Base-by-base conservation (phyloP, 1,140 invertebrate genomes). In the Drosophila orena region DNA sequence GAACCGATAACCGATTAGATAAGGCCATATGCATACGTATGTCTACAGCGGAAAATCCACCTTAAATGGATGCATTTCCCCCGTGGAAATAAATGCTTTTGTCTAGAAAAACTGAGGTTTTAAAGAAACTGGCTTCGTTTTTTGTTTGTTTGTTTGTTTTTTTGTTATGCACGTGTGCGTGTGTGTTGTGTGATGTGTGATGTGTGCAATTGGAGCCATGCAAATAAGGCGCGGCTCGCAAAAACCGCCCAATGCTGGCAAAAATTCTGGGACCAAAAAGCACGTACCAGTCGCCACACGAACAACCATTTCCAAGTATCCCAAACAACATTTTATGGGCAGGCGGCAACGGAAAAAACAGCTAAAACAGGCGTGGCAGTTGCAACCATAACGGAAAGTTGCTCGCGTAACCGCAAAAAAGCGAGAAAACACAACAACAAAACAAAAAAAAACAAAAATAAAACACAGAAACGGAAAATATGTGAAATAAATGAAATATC, bases 301-400 rank as follows among this genome's bases (percentile, higher is more conserved):
- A 70, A 71, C 65, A 44, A 40, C 30, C 37, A 65, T 68, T 68
- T 52, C n/a, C 60, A 65, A 65, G 60, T 66, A 52, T 14, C 30
- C 22, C 38, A 58, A 57, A 17, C 54, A 35, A 57, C 68, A 47
- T 46, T 72, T 71, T 72, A 72, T 72, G 66, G 53, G 10, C 43
- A 57, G 35, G 37, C 40, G 35, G 37, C 40, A 61, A 42, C 38
- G 12, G 37, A 55, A 66, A 37, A 57, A 71, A 55, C 27, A 42
- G 35, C 50, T 34, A 60, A 60, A 70, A 55, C 46, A 59, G 59
- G 66, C 66, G 66, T 70, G 66, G 66, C 50, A 70, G 42, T 70
- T 70, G 66, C 64, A 70, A 65, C 66, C 66, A 70, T 70, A 70
- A 70, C 66, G 66, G 66, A 70, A 57, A 55, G 66, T 56, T 70